Base-by-base conservation (phyloP, 2,888 invertebrate genomes). In the Teinopalpus imperialis region DNA sequence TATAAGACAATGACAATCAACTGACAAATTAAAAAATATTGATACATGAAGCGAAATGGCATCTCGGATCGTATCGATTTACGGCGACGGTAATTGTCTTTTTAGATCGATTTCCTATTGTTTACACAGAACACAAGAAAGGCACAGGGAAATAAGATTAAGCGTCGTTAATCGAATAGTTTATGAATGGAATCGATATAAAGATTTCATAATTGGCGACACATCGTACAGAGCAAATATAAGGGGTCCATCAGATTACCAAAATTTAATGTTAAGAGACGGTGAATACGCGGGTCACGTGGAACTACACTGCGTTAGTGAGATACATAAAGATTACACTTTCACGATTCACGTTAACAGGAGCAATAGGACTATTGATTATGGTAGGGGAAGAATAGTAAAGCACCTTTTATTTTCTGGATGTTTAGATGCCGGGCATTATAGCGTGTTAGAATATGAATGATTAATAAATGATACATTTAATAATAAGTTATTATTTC, bases 201-300 rank as follows among this genome's bases (percentile, higher is more conserved):
- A 78, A 48, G 80, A 86, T 48, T 86, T 85, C 42, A 81, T 86
- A 18, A 77, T 86, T 26, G 83, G 85, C 0, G 86, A 85, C 54
- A 62, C 61, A 0, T 86, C 86, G 2, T 85, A 86, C 54, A 76
- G 81, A 0, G 47, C 53, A 1, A 44, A 52, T 1, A 70, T 85
- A 50, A 49, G 52, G 3, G 58, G 45, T 6, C 53, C 76, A 1
- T 34, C 52, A 0, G 80, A 82, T 45, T 86, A 85, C 42, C 53
- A 66, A 16, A 60, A 51, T n/a, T 51, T 80, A 36, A 85, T 86
- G 85, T 66, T 74, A 0, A 57, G 68, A 14, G 82, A 86, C 35
- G 86, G 86, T 0, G 82, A 81, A 48, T 86, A 83, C 47, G 86
- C 80, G 0, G 86, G 86, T 0, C 86, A 86, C 26, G 86, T 79